These are phyloP conservation scores for Syrista parreyssii DNA, from an alignment of 2,888 invertebrate genomes.

Conservation along the genomic window DNA sequence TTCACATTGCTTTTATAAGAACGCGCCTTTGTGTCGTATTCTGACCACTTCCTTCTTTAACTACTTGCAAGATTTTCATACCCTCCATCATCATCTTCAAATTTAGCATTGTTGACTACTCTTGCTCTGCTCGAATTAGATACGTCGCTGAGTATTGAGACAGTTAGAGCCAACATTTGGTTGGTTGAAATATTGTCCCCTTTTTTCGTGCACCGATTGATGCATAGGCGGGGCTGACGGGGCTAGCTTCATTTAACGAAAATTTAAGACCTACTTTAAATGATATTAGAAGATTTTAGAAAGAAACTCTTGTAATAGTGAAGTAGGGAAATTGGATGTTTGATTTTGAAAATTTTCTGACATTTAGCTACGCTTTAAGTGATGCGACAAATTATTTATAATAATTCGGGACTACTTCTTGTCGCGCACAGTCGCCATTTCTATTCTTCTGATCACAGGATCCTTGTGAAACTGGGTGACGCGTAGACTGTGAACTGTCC, in stretches of 20 bases:
- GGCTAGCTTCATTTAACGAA: background rate
- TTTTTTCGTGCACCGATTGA: constrained; percentile 18
- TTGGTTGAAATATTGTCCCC: constrained; percentile 15
- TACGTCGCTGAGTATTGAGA: constrained; percentile 22
- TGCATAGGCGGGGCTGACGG: background rate
- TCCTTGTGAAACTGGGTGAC: background rate
- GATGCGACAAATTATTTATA: background rate
- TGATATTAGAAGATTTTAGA: background rate
- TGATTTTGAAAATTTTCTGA: background rate
- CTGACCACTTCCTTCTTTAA: background rate
- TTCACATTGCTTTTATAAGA: background rate
- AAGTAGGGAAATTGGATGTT: background rate
- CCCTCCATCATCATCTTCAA: background rate
- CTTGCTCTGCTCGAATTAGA: constrained; percentile 9
- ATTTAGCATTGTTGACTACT: background rate
- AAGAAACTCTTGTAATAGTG: background rate
- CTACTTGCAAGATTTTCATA: background rate
- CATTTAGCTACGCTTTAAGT: background rate
- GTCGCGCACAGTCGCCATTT: constrained; percentile 37
- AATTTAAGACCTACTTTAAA: background rate
- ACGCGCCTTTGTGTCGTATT: background rate
- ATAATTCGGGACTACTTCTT: constrained; percentile 32
- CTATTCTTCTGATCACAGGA: constrained; percentile 19
- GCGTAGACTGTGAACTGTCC: background rate
- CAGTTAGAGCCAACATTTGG: constrained; percentile 28